These are phyloP conservation scores for Bradypodion pumilum DNA, from an alignment of 2,797 vertebrate species.

Conservation along the genomic window DNA sequence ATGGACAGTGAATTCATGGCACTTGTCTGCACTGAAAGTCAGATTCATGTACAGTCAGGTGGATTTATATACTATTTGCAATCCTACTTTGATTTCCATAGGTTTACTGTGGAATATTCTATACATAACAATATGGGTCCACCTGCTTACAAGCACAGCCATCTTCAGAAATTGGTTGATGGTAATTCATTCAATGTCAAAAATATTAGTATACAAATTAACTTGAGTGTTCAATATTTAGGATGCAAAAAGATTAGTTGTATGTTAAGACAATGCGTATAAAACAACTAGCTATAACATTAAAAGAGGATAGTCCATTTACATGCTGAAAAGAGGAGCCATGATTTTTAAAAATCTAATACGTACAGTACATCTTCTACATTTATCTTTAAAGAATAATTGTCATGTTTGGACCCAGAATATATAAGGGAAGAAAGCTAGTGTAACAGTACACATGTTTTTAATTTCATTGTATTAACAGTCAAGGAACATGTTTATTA, in stretches of 20 bases:
- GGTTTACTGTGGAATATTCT: not conserved
- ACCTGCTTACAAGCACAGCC: not conserved
- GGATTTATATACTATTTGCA: not conserved
- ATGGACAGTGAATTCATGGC: not conserved
- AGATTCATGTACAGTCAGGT: not conserved
- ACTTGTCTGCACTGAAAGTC: not conserved
- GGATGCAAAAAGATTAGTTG: not conserved
- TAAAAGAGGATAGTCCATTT: not conserved
- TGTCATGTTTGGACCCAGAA: not conserved
- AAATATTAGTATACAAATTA: not conserved
- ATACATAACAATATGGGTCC: not conserved
- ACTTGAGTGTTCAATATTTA: not conserved
- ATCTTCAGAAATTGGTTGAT: not conserved
- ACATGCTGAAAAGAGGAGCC: not conserved
- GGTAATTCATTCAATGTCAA: not conserved
- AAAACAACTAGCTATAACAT: not conserved
- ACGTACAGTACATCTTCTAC: not conserved
- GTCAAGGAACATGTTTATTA: not conserved
- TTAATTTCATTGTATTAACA: not conserved
- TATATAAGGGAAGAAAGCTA: not conserved
- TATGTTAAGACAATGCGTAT: not conserved
- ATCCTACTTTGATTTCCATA: not conserved
- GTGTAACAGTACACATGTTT: not conserved
- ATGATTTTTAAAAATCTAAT: not conserved
- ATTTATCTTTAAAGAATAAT: not conserved